Base-by-base conservation (phyloP, 2,888 invertebrate genomes). In the Plemyria rubiginata region DNA sequence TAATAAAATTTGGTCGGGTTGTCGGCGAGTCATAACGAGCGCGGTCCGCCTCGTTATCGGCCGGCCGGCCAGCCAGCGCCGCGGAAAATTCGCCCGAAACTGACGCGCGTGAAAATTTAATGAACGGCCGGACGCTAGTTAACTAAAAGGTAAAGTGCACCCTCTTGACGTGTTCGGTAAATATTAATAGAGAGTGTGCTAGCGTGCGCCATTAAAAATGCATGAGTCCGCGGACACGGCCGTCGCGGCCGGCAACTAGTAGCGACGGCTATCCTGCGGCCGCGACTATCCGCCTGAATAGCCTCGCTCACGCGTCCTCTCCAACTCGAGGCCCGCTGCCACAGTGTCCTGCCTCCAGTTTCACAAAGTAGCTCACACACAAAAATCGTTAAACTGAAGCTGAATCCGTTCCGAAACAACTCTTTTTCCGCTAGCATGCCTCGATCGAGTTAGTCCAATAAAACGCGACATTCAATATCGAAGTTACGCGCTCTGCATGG, bases 21-120 rank as follows among this genome's bases (percentile, higher is more conserved):
- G 84, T 77, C 72, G 80, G 75, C 71, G 66, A 71, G 73, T 74
- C 71, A 71, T 89, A 88, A 89, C 90, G 86, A 88, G 87, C 82
- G 79, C 72, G 82, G 84, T 70, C 84, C 80, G 79, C 76, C 84
- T 85, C 83, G 85, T 85, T 86, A 85, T 83, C 85, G 88, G 87
- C 84, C 82, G 87, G 86, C 84, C 82, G 85, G 82, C 22, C 22
- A 22, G 22, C 85, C 90, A 90, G 85, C 88, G 87, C 91, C 90
- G 92, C 92, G 92, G 92, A 92, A 92, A 92, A 91, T 92, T 92
- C 83, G 88, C 84, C 90, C 90, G 87, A 92, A 92, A 92, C 92
- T 91, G 92, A 92, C 92, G 92, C 92, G 92, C 92, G 92, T 92
- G 92, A 92, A 92, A 92, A 92, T 92, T 92, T 92, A 92, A 92